Conservation (phyloP, 2,888 invertebrate species). For the Halictus quadricinctus region DNA sequence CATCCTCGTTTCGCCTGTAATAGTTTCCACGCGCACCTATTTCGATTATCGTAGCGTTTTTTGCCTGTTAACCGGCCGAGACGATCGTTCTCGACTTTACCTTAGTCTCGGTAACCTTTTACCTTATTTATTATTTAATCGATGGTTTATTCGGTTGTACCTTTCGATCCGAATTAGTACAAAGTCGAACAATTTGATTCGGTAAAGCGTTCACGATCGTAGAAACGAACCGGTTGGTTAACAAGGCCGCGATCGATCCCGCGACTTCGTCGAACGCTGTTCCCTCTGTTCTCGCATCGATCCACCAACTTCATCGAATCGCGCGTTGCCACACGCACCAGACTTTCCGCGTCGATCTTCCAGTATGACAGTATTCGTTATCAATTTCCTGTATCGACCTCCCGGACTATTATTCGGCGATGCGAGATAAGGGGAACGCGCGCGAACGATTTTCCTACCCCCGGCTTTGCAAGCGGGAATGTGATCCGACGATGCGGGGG, state of each 20-base stretch:
- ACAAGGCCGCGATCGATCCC: not conserved
- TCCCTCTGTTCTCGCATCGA: slow-evolving; percentile 7
- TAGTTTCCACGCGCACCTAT: not conserved
- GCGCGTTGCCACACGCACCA: slow-evolving; percentile 74
- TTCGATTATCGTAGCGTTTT: not conserved
- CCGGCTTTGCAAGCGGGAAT: not conserved
- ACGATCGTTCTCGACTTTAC: not conserved
- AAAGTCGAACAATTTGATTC: not conserved
- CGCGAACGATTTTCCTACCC: not conserved
- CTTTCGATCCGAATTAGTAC: not conserved
- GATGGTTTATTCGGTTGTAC: not conserved
- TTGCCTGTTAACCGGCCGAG: not conserved
- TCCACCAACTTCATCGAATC: slow-evolving; percentile 19
- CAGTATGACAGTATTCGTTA: slow-evolving; percentile 77
- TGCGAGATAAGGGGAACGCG: slow-evolving; percentile 10
- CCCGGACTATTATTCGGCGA: slow-evolving; percentile 1
- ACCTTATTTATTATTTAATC: not conserved
- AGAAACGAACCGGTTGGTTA: not conserved
- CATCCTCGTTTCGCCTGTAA: not conserved
- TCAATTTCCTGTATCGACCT: slow-evolving; percentile 60
- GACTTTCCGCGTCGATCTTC: slow-evolving; percentile 75
- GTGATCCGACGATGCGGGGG: not conserved
- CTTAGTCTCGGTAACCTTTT: not conserved
- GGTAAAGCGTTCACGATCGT: not conserved
- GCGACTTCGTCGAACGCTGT: not conserved